phyloP scores from a whole-genome alignment of 2,113 vertebrate species.

The Glaucidium brasilianum region DNA sequence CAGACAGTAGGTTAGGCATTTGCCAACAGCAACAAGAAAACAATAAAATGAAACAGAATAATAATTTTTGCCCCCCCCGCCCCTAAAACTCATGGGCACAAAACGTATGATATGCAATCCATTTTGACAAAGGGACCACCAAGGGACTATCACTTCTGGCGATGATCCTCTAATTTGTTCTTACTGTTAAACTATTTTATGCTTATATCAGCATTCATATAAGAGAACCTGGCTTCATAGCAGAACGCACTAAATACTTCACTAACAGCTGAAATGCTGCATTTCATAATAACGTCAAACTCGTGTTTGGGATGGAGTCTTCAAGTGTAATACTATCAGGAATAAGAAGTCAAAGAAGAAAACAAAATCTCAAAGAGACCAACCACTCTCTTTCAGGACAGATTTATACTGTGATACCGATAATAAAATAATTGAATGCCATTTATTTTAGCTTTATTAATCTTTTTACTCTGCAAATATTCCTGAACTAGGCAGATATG shows the following conservation, averaged over 20 bases:
- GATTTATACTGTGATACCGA: rapidly evolving
- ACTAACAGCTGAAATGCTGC: neutral
- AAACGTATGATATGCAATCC: neutral
- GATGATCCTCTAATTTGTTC: neutral
- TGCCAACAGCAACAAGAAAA: conserved; percentile 47
- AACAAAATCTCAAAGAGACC: neutral
- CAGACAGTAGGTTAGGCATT: neutral
- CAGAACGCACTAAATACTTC: neutral
- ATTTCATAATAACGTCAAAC: neutral
- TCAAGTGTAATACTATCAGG: neutral
- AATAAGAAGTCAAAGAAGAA: neutral
- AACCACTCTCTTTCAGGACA: neutral
- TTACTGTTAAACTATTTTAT: neutral
- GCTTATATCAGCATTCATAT: neutral
- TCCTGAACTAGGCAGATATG: neutral
- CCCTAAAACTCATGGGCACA: neutral
- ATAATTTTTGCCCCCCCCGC: neutral
- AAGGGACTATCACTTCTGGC: neutral
- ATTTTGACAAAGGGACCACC: neutral
- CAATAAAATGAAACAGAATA: conserved; percentile 43
- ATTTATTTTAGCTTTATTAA: neutral
- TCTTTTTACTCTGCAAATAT: neutral
- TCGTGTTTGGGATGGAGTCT: neutral
- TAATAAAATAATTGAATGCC: neutral
- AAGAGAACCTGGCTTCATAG: neutral